Evolutionary conservation across 2,113 vertebrate species (phyloP), one percentile per base, ranked within the genome.

Genomic region (Mustelus asterias): DNA sequence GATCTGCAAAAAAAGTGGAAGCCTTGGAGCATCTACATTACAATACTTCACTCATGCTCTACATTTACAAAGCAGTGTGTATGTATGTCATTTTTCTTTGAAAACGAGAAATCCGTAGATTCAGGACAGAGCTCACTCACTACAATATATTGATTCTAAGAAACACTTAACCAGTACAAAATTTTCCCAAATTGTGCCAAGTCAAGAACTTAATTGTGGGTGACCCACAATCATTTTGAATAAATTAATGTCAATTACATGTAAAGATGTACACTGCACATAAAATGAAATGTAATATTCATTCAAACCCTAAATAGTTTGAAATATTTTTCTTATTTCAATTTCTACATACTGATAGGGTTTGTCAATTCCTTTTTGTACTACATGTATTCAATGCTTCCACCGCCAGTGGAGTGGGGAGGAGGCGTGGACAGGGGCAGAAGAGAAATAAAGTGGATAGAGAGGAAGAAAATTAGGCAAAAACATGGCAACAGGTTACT

Each of bases 61-160:
- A 65, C 60, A 93, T 93, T 93, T 63, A 63, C 60, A 90, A 65
- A 65, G 5, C 89, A 93, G 60, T 22, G 33, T 9, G 0, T 1
- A 37, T 41, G 78, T 83, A 65, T 93, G 60, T 65, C 33, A 65
- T 93, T n/a, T 93, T 93, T 65, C 33, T 93, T 93, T 93, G 60
- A n/a, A 22, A 93, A n/a, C 18, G 14, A 37, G 60, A n/a, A 93
- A 65, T 83, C 18, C 8, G 26, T 33, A 60, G 3, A 90, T 60
- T 60, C 54, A 60, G 88, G 16, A 33, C 29, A 33, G 54, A 60
- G 54, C 13, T 90, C 29, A 90, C 13, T 90, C 29, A 90, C 48
- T 89, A 58, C 29, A 90, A 26, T 24, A 90, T 90, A 5, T 29
- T 33, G 24, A 60, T 16, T 65, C 33, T 37, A 18, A 92, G 33